phyloP scores from a whole-genome alignment of 2,888 invertebrate species.

The Eupsilia transversa region DNA sequence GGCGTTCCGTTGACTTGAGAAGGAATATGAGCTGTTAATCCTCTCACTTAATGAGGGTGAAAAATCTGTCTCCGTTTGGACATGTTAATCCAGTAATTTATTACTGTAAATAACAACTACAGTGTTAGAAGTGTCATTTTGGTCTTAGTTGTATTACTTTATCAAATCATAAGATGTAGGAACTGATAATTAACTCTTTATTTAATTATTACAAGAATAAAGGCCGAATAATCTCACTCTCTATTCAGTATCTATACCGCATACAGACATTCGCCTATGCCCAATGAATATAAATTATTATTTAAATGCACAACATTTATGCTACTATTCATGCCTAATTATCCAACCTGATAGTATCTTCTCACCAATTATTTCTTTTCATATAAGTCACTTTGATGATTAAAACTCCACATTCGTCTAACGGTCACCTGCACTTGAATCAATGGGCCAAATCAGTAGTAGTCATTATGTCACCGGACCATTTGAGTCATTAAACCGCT shows the following conservation, averaged over 20 bases:
- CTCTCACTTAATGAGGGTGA: background rate
- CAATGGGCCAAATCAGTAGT: slow-evolving; percentile 50
- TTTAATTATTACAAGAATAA: background rate
- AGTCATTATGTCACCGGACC: slow-evolving; percentile 66
- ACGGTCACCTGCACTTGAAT: slow-evolving; percentile 31
- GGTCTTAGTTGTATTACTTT: background rate
- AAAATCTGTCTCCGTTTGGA: background rate
- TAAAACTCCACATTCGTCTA: background rate
- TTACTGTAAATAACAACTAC: background rate
- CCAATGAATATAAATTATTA: no score
- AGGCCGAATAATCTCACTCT: background rate
- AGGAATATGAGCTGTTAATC: background rate
- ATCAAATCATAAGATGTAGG: background rate
- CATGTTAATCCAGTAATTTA: background rate
- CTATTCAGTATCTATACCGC: background rate
- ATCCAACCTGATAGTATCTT: background rate
- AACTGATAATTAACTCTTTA: background rate
- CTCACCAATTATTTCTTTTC: background rate
- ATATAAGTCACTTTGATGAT: background rate
- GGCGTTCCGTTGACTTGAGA: background rate
- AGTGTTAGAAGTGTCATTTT: background rate
- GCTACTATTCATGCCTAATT: background rate
- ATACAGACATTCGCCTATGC: no score
- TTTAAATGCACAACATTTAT: no score
- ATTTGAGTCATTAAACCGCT: slow-evolving; percentile 71